Percentiles rank a stretch among this genome's conserved stretches.
These are phyloP conservation scores for Himalopsyche anomala DNA, from an alignment of 2,888 invertebrate genomes.

Conservation along the genomic window DNA sequence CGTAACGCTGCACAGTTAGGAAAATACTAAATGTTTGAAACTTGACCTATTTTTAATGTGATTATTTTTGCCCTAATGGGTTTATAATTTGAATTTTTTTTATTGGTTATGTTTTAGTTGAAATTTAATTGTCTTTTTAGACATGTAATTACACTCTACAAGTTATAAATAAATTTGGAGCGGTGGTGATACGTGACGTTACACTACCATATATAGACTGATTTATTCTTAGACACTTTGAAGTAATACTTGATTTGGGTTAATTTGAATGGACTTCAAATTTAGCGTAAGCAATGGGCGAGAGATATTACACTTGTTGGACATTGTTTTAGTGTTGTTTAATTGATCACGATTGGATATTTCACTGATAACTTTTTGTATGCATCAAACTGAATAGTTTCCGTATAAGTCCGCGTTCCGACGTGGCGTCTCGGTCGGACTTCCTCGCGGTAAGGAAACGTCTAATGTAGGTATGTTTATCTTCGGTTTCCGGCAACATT, in stretches of 20 bases:
- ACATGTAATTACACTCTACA: not conserved
- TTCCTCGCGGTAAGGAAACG: slow-evolving; percentile 47
- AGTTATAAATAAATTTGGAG: not conserved
- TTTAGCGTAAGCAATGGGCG: not conserved
- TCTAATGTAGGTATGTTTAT: slow-evolving; percentile 48
- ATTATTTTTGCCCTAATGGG: too few species aligned
- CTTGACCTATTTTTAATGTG: too few species aligned
- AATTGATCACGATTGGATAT: not conserved
- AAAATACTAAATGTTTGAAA: too few species aligned
- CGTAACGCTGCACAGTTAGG: not conserved
- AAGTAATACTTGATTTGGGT: not conserved
- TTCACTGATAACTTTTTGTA: not conserved
- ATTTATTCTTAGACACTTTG: not conserved
- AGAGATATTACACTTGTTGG: not conserved
- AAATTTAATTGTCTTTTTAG: too few species aligned
- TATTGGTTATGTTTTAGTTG: too few species aligned
- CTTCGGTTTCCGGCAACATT: slow-evolving; percentile 65
- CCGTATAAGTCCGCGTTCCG: slow-evolving; percentile 14
- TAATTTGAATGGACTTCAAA: not conserved
- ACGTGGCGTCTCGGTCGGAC: slow-evolving; percentile 39
- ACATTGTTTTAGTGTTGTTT: not conserved
- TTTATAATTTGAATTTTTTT: too few species aligned
- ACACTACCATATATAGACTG: slow-evolving; percentile 2
- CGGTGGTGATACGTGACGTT: not conserved
- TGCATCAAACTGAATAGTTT: not conserved